Evolutionary conservation across 2,888 invertebrate genomes (phyloP).

Genomic region (Acronicta psi): DNA sequence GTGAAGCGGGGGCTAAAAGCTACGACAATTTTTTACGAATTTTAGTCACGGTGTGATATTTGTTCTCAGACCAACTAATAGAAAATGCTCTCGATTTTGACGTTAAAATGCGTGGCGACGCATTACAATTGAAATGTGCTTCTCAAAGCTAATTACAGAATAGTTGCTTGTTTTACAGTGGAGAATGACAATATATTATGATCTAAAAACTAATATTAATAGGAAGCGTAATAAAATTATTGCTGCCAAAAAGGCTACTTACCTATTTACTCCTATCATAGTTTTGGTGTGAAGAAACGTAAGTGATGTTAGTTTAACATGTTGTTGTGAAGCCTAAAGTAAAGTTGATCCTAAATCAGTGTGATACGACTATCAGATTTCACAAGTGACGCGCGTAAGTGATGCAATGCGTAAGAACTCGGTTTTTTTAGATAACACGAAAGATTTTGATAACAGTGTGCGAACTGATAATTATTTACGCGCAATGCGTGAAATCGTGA

Average conservation of each 20-base stretch:
- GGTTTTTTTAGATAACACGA: constrained; percentile 49
- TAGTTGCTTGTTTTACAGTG: constrained; percentile 30
- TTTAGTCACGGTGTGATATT: constrained; percentile 62
- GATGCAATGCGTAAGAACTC: constrained; percentile 47
- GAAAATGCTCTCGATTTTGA: constrained; percentile 43
- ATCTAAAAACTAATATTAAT: constrained; percentile 34
- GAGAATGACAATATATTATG: constrained; percentile 37
- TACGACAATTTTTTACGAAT: constrained; percentile 68
- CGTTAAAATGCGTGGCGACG: constrained; percentile 41
- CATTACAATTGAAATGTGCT: constrained; percentile 34
- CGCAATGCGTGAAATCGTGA: constrained; percentile 44
- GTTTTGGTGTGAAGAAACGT: neutral
- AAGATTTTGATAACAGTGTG: constrained; percentile 52
- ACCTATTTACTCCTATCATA: neutral
- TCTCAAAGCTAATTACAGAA: constrained; percentile 32
- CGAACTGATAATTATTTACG: constrained; percentile 53
- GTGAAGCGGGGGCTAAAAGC: constrained; percentile 76
- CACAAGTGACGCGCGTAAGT: constrained; percentile 35
- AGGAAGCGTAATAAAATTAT: neutral
- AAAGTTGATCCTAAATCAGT: constrained; percentile 22
- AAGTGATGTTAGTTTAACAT: neutral
- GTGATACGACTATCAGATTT: constrained; percentile 28
- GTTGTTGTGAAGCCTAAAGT: neutral
- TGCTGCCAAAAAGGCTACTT: constrained; percentile 6
- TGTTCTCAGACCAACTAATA: constrained; percentile 50